A percentile compares a stretch with the other conserved stretches of the same genome.
Conservation (phyloP, 2,113 vertebrate genomes). For the Illadopsis cleaveri region DNA sequence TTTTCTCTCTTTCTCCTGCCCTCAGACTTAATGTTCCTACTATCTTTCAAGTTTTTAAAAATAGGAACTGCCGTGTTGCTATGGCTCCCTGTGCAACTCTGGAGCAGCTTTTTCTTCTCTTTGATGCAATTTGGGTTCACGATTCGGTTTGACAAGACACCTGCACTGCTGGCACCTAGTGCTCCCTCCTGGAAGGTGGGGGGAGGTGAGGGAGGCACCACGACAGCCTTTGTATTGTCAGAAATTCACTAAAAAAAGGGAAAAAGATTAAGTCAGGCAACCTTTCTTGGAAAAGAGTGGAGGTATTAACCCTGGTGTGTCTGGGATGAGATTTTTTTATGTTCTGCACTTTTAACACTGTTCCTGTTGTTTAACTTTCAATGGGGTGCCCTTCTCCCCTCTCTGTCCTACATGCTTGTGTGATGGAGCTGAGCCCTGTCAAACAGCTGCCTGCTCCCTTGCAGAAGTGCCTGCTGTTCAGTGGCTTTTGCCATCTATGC, state of each 20-base stretch:
- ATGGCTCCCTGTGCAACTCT: conserved; percentile 62
- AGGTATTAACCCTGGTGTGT: neutral
- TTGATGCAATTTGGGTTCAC: conserved; percentile 32
- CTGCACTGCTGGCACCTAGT: conserved; percentile 52
- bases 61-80: conserved; percentile 71
- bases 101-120: neutral
- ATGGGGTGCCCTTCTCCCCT: neutral
- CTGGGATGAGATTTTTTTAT: neutral
- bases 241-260: neutral
- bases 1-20: neutral
- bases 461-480: neutral
- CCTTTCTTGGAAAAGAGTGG: neutral
- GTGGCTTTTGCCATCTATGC: neutral
- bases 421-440: neutral
- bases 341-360: neutral
- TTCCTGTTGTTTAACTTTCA: neutral
- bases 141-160: neutral
- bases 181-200: neutral
- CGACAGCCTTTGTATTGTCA: neutral
- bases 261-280: neutral
- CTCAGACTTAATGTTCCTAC: conserved; percentile 51
- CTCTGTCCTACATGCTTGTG: neutral
- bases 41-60: conserved; percentile 74
- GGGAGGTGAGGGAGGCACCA: neutral
- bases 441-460: neutral